Conservation (phyloP, 2,797 vertebrate genomes). For the Melopsittacus undulatus region DNA sequence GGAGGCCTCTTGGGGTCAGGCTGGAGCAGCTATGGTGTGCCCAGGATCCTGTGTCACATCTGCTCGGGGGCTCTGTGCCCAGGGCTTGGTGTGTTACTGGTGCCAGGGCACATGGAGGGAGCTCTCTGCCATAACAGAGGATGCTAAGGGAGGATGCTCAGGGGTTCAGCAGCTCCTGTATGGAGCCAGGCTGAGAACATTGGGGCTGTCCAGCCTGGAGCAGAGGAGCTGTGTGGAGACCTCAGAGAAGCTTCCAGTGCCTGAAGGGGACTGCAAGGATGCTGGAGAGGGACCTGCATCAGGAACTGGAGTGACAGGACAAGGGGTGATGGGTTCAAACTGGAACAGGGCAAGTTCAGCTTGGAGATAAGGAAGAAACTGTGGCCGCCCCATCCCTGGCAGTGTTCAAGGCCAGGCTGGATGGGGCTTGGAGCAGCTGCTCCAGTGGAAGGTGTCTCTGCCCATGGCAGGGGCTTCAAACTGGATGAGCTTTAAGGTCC, state of each 20-base stretch:
- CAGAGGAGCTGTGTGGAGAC: background rate
- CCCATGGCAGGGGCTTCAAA: background rate
- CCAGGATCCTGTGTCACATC: accelerated
- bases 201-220: background rate
- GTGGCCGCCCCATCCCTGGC: background rate
- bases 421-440: background rate
- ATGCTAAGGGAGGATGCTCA: background rate
- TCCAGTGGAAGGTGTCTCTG: background rate
- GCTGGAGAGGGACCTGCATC: background rate
- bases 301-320: background rate
- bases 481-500: background rate
- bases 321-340: too few species aligned
- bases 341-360: too few species aligned
- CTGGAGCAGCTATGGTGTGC: background rate
- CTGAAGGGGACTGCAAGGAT: background rate
- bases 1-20: background rate
- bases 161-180: background rate
- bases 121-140: background rate
- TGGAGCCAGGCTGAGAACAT: background rate
- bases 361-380: background rate
- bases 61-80: accelerated
- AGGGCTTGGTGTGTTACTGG: accelerated
- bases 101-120: background rate
- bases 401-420: background rate
- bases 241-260: background rate